These are phyloP conservation scores for Cydia strobilella DNA, from an alignment of 1,140 invertebrate species.

Conservation along the genomic window DNA sequence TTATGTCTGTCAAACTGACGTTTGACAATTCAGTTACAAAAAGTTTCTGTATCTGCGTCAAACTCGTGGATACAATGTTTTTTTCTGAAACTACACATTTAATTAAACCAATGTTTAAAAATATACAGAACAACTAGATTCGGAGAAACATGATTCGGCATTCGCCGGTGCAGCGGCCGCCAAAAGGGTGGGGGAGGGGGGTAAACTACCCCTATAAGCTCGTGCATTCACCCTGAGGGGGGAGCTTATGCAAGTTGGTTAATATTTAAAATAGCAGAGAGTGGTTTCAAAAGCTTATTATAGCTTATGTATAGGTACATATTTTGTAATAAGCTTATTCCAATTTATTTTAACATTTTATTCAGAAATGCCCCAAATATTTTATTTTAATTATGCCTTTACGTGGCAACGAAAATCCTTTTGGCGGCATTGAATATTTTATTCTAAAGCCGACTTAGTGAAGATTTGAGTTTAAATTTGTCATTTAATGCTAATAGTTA, in stretches of 20 bases:
- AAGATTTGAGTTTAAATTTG: too few relatives aligned
- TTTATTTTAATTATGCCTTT: too few relatives aligned
- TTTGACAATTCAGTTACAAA: too few relatives aligned
- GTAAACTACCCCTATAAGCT: constrained; percentile 37
- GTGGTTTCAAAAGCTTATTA: constrained; percentile 1
- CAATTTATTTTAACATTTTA: not conserved
- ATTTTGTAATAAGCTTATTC: not conserved
- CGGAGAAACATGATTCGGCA: not conserved
- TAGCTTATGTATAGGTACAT: not conserved
- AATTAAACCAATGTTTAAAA: not conserved
- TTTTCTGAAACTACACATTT: too few relatives aligned
- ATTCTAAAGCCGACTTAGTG: too few relatives aligned
- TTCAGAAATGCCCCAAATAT: not conserved
- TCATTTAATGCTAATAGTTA: too few relatives aligned
- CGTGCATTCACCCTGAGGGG: constrained; percentile 22
- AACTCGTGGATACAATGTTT: too few relatives aligned
- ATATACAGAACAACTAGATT: not conserved
- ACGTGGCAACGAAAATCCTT: too few relatives aligned
- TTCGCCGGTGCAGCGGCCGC: not conserved
- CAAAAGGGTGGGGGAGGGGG: not conserved
- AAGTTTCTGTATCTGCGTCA: too few relatives aligned
- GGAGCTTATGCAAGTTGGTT: constrained; percentile 68
- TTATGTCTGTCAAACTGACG: too few relatives aligned
- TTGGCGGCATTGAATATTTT: too few relatives aligned
- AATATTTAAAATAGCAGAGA: constrained; percentile 48